Evolutionary conservation across 1,140 invertebrate species (phyloP).

Genomic region (Drosophila nigromelanica): DNA sequence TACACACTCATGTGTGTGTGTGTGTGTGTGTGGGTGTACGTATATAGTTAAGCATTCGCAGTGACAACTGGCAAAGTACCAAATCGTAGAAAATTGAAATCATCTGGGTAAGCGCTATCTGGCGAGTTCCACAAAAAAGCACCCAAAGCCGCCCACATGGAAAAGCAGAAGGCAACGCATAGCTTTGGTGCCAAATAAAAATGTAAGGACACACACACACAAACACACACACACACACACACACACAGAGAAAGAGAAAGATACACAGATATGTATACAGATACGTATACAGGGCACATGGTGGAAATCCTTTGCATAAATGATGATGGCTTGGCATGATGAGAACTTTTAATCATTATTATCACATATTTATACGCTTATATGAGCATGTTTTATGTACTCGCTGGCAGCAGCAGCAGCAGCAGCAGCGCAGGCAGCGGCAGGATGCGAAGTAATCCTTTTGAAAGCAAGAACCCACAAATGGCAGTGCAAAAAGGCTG

Average conservation of each 20-base stretch:
- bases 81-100: conserved; percentile 72
- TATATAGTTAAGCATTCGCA: conserved; percentile 18
- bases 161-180: conserved; percentile 28
- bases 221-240: conserved; percentile 28
- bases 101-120: conserved; percentile 47
- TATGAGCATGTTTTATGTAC: conserved; percentile 84
- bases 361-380: conserved; percentile 84
- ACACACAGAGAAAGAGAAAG: conserved; percentile 4
- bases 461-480: conserved; percentile 82
- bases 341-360: conserved; percentile 84
- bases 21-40: too few species aligned
- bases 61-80: conserved; percentile 36
- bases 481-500: conserved; percentile 75
- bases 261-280: conserved; percentile 28
- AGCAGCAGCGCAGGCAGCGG: conserved; percentile 39
- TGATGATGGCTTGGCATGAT: conserved; percentile 78
- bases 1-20: too few species aligned
- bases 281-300: conserved; percentile 25
- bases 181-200: conserved; percentile 76
- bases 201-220: conserved; percentile 61
- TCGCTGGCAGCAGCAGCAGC: conserved; percentile 46
- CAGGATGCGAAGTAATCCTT: conserved; percentile 69
- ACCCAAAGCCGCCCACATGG: conserved; percentile 37
- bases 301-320: conserved; percentile 82
- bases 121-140: neutral